phyloP scores from a whole-genome alignment of 2,797 vertebrate species.

The Merluccius polli region DNA sequence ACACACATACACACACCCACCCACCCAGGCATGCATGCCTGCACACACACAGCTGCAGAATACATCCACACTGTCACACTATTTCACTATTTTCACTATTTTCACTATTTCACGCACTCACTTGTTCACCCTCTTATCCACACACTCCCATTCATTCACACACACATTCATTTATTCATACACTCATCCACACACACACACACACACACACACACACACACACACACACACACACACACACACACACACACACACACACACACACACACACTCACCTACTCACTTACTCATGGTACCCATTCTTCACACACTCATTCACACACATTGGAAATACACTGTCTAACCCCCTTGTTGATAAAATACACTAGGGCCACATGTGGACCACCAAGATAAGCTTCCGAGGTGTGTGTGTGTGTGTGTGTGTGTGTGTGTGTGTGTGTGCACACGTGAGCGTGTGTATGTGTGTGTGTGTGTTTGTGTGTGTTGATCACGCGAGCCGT shows the following conservation, averaged over 20 bases:
- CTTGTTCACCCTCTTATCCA: no score
- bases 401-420: background rate
- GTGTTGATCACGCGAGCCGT: background rate
- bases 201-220: no score
- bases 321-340: background rate
- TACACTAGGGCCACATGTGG: background rate
- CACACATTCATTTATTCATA: background rate
- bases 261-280: no score
- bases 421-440: background rate
- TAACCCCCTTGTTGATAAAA: no score
- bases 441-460: no score
- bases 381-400: background rate
- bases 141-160: no score
- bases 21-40: background rate
- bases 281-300: no score
- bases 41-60: background rate
- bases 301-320: background rate
- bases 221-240: no score
- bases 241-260: background rate
- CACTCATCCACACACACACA: background rate
- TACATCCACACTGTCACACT: no score
- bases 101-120: no score
- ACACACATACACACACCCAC: background rate
- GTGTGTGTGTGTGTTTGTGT: background rate
- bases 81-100: no score